Base-by-base conservation (phyloP, 1,140 invertebrate genomes). In the Heliothis virescens region DNA sequence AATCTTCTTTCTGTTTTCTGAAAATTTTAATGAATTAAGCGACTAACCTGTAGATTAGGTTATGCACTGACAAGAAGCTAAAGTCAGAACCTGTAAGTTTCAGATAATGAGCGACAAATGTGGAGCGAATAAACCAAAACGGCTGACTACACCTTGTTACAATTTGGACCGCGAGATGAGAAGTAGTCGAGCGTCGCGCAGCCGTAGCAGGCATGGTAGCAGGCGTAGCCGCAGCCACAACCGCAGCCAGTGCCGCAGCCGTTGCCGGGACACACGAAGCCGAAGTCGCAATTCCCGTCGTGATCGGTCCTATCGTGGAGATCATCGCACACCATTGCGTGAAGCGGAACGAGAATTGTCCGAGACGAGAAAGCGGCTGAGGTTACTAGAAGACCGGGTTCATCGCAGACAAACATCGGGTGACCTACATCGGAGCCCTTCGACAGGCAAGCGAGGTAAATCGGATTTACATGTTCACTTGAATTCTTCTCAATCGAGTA, bases 261-360 rank as follows among this genome's bases (percentile, higher is more conserved):
- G 18, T 7, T 16, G 57, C 57, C 57, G 57, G 21, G 57, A 59
- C 18, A 59, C 57, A 4, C 57, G 57, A 13, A 59, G 57, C 12
- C 57, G 57, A 59, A 59, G 57, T 59, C 50, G 50, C 50, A 10
- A 52, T 52, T 52, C 50, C 10, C 50, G 9, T 52, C 57, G 57
- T 59, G 57, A 12, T 59, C 13, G 11, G 18, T n/a, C 57, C n/a
- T 16, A 59, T 26, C 57, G 57, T 59, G 57, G 57, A 59, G 57
- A n/a, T 59, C 57, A 59, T 59, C 57, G 57, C 57, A 59, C 57
- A 11, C 57, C 57, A 59, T 59, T 59, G 57, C 57, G 18, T 59
- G 57, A 59, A 13, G 5, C 57, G 57, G 57, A 59, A 26, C 57
- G 57, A 26, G 57, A 59, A 12, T 18, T 59, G 57, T 59, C 57